phyloP scores from a whole-genome alignment of 2,113 vertebrate species.

The Cyanocitta stelleri region DNA sequence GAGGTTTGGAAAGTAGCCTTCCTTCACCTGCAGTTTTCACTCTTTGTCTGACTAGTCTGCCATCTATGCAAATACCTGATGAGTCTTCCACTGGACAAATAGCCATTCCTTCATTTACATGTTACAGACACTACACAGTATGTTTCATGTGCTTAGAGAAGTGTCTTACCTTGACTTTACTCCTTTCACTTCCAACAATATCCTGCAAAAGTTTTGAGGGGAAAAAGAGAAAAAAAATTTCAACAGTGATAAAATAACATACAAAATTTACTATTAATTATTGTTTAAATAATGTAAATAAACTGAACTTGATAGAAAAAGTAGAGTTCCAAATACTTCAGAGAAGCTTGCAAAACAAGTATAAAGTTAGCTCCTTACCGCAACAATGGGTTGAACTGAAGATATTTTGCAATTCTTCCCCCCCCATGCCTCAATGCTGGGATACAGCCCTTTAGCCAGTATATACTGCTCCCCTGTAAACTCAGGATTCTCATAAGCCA shows the following conservation, averaged over 20 bases:
- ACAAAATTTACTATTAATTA: neutral
- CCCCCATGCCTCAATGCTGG: constrained; percentile 86
- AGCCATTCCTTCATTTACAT: neutral
- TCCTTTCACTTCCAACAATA: constrained; percentile 47
- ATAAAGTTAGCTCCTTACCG: constrained; percentile 74
- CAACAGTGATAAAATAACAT: neutral
- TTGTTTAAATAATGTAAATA: neutral
- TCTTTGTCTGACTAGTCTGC: neutral
- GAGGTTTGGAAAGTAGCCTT: neutral
- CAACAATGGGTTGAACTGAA: constrained; percentile 86
- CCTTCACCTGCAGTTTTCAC: neutral
- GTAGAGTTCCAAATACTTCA: neutral
- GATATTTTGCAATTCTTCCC: constrained; percentile 80
- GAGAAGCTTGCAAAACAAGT: neutral
- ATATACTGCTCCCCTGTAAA: constrained; percentile 91
- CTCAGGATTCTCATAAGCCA: constrained; percentile 87
- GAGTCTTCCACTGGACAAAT: neutral
- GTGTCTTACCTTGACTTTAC: constrained; percentile 73
- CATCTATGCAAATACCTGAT: neutral
- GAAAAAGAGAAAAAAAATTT: neutral
- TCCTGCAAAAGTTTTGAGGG: constrained; percentile 63
- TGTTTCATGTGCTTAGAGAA: neutral
- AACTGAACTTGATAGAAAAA: neutral
- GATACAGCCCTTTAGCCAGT: constrained; percentile 89
- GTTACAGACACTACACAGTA: neutral